Evolutionary conservation across 2,797 vertebrate genomes (phyloP), one percentile per base, ranked within the genome.

Genomic region (Amblyopsis hoosieri): DNA sequence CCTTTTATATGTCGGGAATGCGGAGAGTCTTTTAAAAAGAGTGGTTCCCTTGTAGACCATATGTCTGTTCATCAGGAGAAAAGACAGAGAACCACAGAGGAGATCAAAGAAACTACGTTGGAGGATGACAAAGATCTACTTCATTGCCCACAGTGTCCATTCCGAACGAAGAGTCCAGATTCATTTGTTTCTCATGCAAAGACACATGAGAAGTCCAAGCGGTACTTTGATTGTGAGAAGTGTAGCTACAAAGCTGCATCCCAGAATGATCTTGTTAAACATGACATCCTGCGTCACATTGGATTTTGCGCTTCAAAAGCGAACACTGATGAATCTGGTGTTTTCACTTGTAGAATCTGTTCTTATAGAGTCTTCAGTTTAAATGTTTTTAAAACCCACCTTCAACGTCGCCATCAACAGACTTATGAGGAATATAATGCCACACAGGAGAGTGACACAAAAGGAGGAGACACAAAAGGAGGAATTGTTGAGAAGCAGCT

Each of bases 101-200:
- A 95, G 77, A 93, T 94, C 67, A 94, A 94, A 67, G 92, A 91
- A 59, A 71, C 91, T 66, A 92, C 94, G 74, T 95, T 94, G 74
- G 94, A 95, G 80, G 95, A 94, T 67, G 92, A 93, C 89, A 94
- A 90, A 45, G 93, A 92, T 33, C 94, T 94, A 19, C 91, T 98
- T 60, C 96, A 95, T 57, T 99, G 97, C 80, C 97, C 97, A 13
- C 97, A 99, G 84, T 99, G 97, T 87, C 87, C 95, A 11, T 99
- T 98, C 88, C 94, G 94, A 89, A 99, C 97, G 69, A 95, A 95
- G 85, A 97, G 95, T 85, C 96, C 97, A 59, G 98, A 99, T 90
- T 94, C 94, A 0, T 99, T 98, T 90, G 97, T 98, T 82, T 92
- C 96, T 60, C 97, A 99, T 71, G 97, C 97, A 66, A 98, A 98